phyloP scores from a whole-genome alignment of 2,888 invertebrate species.

The Dolichomitus sp. region DNA sequence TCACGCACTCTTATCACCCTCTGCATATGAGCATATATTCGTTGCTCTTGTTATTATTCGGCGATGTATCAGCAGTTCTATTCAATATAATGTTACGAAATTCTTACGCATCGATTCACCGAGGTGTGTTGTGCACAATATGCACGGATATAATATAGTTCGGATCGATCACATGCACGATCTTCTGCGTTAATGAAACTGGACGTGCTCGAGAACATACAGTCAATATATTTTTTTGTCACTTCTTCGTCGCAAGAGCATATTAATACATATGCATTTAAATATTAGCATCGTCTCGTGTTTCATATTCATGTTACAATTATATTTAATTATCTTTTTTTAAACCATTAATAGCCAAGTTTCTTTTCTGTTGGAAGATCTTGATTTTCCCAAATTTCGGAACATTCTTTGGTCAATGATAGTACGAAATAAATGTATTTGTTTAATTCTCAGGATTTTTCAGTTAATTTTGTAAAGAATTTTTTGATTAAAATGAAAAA shows the following conservation, averaged over 20 bases:
- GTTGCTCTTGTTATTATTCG: conserved; percentile 29
- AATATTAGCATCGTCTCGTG: not conserved
- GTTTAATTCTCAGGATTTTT: too few species aligned
- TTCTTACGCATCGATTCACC: conserved; percentile 24
- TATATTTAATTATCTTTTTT: not conserved
- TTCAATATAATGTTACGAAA: conserved; percentile 32
- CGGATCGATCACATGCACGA: conserved; percentile 54
- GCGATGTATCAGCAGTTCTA: conserved; percentile 18
- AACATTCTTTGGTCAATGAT: too few species aligned
- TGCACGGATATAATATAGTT: conserved; percentile 37
- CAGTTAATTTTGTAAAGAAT: too few species aligned
- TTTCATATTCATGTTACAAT: conserved; percentile 14
- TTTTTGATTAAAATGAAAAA: too few species aligned
- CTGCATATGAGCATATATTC: conserved; percentile 4
- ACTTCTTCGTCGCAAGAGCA: not conserved
- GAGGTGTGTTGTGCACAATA: not conserved
- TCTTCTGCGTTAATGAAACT: conserved; percentile 51
- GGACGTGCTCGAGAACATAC: conserved; percentile 40
- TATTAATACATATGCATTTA: not conserved
- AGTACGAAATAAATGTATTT: too few species aligned
- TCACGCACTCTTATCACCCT: conserved; percentile 32
- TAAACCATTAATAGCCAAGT: not conserved
- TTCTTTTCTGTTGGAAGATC: not conserved
- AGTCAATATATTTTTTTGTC: conserved; percentile 18
- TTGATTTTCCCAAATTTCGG: not conserved